Evolutionary conservation across 2,113 vertebrate species (phyloP).

Genomic region (Forbesichthys papilliferus): DNA sequence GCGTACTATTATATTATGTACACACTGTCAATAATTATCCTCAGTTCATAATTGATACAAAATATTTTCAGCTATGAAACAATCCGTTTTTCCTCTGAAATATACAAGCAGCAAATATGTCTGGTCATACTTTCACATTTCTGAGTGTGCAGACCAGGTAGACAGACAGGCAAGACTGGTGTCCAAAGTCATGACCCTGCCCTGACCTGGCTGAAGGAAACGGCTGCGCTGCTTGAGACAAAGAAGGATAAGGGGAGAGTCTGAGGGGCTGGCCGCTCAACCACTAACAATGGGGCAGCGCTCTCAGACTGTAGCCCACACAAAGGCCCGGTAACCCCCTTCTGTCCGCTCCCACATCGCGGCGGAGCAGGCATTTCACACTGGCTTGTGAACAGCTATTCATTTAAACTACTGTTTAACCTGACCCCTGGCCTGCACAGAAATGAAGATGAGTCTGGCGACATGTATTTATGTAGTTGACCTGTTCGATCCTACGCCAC

Average conservation of each 20-base stretch:
- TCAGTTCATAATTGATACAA: not conserved
- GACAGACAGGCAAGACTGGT: constrained; percentile 67
- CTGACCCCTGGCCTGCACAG: constrained; percentile 70
- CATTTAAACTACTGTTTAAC: constrained; percentile 84
- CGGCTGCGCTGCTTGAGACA: constrained; percentile 76
- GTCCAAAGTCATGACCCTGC: constrained; percentile 81
- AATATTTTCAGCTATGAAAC: not conserved
- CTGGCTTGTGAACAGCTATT: constrained; percentile 78
- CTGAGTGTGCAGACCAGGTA: constrained; percentile 53
- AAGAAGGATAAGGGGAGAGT: constrained; percentile 76
- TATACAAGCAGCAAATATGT: constrained; percentile 30
- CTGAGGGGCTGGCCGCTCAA: constrained; percentile 74
- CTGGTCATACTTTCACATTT: constrained; percentile 24
- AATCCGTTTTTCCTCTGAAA: not conserved
- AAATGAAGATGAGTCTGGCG: constrained; percentile 64
- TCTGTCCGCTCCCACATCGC: constrained; percentile 70
- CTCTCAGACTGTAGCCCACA: constrained; percentile 75
- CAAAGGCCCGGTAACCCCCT: constrained; percentile 75
- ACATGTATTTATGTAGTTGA: constrained; percentile 59
- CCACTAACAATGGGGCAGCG: constrained; percentile 74
- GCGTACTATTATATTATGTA: too few species aligned
- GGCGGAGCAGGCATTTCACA: constrained; percentile 82
- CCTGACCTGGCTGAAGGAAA: constrained; percentile 81
- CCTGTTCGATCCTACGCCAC: constrained; percentile 29
- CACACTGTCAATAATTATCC: not conserved